Evolutionary conservation across 2,797 vertebrate species (phyloP), one percentile per base, ranked within the genome.

Genomic region (Austrolebias charrua): DNA sequence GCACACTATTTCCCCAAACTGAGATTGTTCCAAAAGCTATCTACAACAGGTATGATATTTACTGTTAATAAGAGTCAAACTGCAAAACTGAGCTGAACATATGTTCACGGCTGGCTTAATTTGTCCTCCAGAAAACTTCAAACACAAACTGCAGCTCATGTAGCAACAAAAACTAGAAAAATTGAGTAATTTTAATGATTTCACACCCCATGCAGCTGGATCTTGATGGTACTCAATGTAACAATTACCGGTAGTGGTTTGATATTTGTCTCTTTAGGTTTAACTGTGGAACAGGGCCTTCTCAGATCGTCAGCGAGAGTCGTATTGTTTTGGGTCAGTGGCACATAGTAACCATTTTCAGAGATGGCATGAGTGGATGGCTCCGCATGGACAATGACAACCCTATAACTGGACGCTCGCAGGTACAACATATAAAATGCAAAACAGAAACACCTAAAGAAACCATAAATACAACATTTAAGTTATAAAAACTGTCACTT

Each of bases 271-370:
- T 66, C 18, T 11, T 5, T 78, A 99, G 97, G 86, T 99, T 97
- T 88, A 96, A 99, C 73, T 99, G 97, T 69, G 97, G 97, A 7
- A 97, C 96, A 0, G 97, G 97, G 33, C 83, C 91, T 1, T 95
- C 95, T 20, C 78, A 94, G 70, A 94, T 98, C 51, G 50, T 83
- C 0, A 96, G 95, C 48, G 91, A 95, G 64, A 93, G 91, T 70
- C 93, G 81, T 46, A 69, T 98, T 59, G 94, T 92, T 54, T 81
- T 94, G 11, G 95, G 95, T 5, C 91, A 79, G 64, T 98, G 97
- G 97, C 94, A 98, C 82, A 93, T 73, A 0, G 90, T 94, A 40
- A 94, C 88, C 0, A 18, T 97, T 55, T 96, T 93, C 86, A 93
- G 96, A 84, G 95, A 98, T 0, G 95, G 96, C 18, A 79, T 89